Evolutionary conservation across 2,797 vertebrate species (phyloP).

Genomic region (Acanthopagrus latus): DNA sequence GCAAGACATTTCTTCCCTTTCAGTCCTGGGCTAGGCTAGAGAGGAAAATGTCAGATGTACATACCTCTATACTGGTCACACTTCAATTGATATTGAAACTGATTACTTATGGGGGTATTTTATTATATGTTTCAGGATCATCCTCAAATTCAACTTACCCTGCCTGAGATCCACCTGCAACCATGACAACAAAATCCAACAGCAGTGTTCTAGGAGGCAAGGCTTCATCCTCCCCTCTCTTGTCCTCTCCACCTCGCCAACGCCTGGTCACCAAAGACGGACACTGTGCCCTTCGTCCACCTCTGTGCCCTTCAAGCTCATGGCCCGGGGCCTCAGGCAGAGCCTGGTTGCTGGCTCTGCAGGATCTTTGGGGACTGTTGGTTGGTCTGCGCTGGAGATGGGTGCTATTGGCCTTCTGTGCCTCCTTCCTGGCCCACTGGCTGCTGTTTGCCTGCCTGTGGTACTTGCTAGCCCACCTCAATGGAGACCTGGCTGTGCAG

Average conservation of each 20-base stretch:
- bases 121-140: constrained; percentile 55
- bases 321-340: constrained; percentile 77
- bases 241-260: constrained; percentile 81
- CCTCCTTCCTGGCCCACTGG: constrained; percentile 96
- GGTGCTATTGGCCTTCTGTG: constrained; percentile 94
- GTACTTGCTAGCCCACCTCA: constrained; percentile 96
- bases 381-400: constrained; percentile 97
- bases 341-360: constrained; percentile 87
- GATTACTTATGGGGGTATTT: constrained; percentile 19
- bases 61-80: background rate
- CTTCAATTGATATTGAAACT: background rate
- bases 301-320: constrained; percentile 65
- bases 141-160: constrained; percentile 31
- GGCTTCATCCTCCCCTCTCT: constrained; percentile 86
- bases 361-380: constrained; percentile 94
- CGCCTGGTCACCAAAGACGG: constrained; percentile 96
- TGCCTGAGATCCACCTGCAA: constrained; percentile 44
- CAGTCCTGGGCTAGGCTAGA: background rate
- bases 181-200: constrained; percentile 83
- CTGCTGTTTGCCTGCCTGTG: constrained; percentile 96
- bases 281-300: constrained; percentile 84
- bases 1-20: background rate
- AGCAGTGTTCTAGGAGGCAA: constrained; percentile 82
- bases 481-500: constrained; percentile 92
- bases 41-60: background rate